Base-by-base conservation (phyloP, 2,888 invertebrate species). In the Pardosa pseudoannulata region DNA sequence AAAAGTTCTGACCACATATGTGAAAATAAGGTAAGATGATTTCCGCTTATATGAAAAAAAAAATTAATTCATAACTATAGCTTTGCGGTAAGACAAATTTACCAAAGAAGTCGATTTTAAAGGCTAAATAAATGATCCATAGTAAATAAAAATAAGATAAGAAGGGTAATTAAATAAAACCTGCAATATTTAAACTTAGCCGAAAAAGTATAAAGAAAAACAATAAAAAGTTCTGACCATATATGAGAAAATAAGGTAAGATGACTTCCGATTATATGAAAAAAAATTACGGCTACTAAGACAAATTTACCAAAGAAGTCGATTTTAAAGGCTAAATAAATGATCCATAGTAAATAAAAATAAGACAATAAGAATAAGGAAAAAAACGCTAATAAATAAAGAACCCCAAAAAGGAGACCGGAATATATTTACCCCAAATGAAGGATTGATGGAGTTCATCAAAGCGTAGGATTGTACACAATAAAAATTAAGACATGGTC, bases 361-460 rank as follows among this genome's bases (percentile, higher is more conserved):
- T 76, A 76, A 27, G n/a, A 32, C 71, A 16, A 39, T 39, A 23
- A 29, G n/a, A n/a, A n/a, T n/a, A 19, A 23, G 32, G 28, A 36
- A 62, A 65, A 67, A 68, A 67, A 65, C 32, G 29, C 16, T 16
- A 65, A 28, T 65, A 67, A 79, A 71, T 39, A 72, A 71, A 50
- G 56, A n/a, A 28, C 39, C 0, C 5, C 7, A 32, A 65, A 79
- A 79, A 50, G 56, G 50, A 32, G 67, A 78, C 72, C 78, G 78
- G 78, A 85, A 78, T 85, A 73, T 85, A 85, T 85, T 85, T 85
- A 85, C 79, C 70, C 56, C 78, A 46, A 46, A 65, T 78, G 78
- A 85, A 85, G 83, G 83, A 85, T 78, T 56, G 83, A 78, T 72
- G 73, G 72, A 79, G 56, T 79, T 72, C 73, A 78, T 79, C 83